Conservation (phyloP, 2,113 vertebrate species). For the Gulo gulo region DNA sequence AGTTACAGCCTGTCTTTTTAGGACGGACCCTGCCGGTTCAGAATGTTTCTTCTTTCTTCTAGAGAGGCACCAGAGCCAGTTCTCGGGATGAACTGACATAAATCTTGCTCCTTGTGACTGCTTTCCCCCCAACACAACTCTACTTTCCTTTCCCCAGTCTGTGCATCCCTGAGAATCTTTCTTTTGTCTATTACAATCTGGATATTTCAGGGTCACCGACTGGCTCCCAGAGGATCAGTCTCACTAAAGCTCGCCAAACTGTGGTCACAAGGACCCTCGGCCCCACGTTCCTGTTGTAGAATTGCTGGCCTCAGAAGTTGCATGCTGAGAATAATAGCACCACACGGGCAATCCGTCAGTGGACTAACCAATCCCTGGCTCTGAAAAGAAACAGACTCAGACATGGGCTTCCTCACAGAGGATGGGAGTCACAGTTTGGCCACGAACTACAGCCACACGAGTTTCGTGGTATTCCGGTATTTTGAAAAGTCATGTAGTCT, state of each 20-base stretch:
- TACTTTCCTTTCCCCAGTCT: not conserved
- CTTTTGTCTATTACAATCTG: not conserved
- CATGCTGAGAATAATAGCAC: accelerated
- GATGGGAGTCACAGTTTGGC: not conserved
- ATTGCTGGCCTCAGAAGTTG: accelerated
- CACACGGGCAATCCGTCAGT: accelerated
- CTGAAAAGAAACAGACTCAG: not conserved
- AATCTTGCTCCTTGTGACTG: not conserved
- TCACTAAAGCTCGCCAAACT: not conserved
- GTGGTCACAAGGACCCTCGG: accelerated
- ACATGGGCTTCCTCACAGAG: no score
- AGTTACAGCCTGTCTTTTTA: conserved; percentile 51
- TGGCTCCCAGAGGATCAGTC: not conserved
- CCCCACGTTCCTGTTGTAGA: not conserved
- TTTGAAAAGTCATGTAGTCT: not conserved
- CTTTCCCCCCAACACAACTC: not conserved
- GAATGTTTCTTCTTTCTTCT: not conserved
- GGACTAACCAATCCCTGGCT: not conserved
- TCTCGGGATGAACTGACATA: not conserved
- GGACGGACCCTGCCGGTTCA: accelerated
- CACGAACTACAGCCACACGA: accelerated
- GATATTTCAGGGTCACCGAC: not conserved
- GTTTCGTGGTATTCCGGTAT: not conserved
- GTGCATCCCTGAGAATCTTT: not conserved
- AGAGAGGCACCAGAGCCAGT: not conserved